Base-by-base conservation (phyloP, 1,140 invertebrate species). In the Odontomachus brunneus region DNA sequence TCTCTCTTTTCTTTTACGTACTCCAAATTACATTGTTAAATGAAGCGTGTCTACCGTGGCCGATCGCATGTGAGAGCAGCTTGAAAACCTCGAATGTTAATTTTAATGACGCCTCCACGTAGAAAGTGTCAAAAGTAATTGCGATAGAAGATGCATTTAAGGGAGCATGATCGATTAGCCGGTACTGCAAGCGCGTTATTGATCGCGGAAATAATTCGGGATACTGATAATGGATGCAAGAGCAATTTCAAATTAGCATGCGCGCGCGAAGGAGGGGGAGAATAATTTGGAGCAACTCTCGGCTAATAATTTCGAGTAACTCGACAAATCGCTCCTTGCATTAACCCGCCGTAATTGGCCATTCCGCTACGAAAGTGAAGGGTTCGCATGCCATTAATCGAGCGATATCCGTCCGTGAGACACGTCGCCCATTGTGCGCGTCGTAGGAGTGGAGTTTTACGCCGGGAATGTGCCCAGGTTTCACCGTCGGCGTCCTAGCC, bases 401-500 rank as follows among this genome's bases (percentile, higher is more conserved):
- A 55, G 59, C 3, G 60, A 82, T 57, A 51, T 74, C 17, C 29
- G 26, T 24, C 26, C 26, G 38, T 62, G 24, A 49, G 14, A 5
- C n/a, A 22, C n/a, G 5, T 63, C 38, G 38, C 17, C 24, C 12
- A 62, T 75, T 62, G 57, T 75, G 29, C 22, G 51, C 26, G 9
- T 26, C 72, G 44, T 15, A 15, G 22, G 57, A 51, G 71, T 65
- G 63, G n/a, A 14, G 22, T 22, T 59, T 62, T 33, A 17, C 57
- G 9, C 29, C 62, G 62, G 67, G 73, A 69, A 67, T 57, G 63
- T 26, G 66, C 29, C 19, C 26, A 3, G 44, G 17, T 51, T 24
- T 69, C 55, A 62, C 38, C 55, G 33, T 2, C 15, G 66, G 15
- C 81, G 82, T 83, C 59, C 66, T 60, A 71, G 80, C 29, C 29